Conservation (phyloP, 2,888 invertebrate species). For the Pseudococcus longispinus region DNA sequence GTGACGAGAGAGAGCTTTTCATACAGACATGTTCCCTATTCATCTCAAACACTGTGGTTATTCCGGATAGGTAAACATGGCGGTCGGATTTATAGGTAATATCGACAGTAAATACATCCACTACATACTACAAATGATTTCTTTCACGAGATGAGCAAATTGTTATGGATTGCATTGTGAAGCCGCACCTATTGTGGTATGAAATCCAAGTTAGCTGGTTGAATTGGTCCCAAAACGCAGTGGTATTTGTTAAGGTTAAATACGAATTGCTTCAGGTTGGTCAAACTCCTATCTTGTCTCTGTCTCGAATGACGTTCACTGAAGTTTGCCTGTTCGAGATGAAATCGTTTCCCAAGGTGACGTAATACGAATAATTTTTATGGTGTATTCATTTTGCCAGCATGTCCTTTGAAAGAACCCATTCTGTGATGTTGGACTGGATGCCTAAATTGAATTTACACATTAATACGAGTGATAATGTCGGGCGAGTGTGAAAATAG, state of each 20-base stretch:
- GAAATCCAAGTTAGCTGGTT: not conserved
- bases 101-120: not conserved
- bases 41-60: slow-evolving; percentile 20
- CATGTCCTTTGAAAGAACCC: not conserved
- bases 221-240: not conserved
- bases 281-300: not conserved
- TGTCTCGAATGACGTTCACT: no score
- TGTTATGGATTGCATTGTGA: not conserved
- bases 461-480: not conserved
- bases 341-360: not conserved
- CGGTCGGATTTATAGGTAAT: not conserved
- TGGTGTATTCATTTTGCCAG: not conserved
- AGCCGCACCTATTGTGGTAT: not conserved
- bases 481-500: not conserved
- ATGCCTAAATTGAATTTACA: not conserved
- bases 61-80: not conserved
- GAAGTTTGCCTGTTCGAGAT: no score
- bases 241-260: not conserved
- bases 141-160: not conserved
- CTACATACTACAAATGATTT: not conserved
- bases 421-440: not conserved
- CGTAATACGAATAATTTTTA: not conserved
- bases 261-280: not conserved
- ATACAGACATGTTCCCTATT: not conserved
- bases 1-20: not conserved